Percentiles rank a stretch among this genome's conserved stretches.
phyloP scores from a whole-genome alignment of 2,113 vertebrate genomes.

The Ivindomyrus marchei region DNA sequence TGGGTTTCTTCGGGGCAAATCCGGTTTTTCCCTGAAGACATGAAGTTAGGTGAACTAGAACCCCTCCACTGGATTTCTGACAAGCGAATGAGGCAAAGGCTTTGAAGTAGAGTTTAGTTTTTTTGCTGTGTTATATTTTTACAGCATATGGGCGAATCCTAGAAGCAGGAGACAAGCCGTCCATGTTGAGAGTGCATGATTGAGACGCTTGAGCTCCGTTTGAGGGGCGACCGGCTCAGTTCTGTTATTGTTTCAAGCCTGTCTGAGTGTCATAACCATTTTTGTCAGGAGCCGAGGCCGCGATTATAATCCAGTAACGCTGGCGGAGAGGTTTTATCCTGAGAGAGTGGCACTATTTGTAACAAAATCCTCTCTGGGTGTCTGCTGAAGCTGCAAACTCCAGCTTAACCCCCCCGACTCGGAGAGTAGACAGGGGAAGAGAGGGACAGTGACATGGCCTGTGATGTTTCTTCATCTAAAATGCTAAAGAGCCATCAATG shows the following conservation, averaged over 20 bases:
- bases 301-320: background rate
- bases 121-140: background rate
- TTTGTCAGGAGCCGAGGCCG: background rate
- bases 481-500: background rate
- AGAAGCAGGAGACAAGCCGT: background rate
- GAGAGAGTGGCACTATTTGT: background rate
- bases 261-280: background rate
- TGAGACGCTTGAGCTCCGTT: background rate
- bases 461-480: background rate
- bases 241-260: background rate
- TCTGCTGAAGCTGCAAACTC: background rate
- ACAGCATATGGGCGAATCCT: background rate
- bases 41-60: background rate
- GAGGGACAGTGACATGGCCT: background rate
- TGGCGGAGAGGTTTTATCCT: background rate
- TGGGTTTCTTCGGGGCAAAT: background rate
- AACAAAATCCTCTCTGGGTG: background rate
- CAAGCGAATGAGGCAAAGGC: background rate
- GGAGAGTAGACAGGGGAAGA: background rate
- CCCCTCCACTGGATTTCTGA: background rate
- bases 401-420: background rate
- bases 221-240: background rate
- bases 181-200: background rate
- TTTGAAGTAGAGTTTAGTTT: background rate
- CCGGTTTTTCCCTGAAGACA: background rate